phyloP scores from a whole-genome alignment of 2,888 invertebrate genomes.

The Cheilosia impressa region DNA sequence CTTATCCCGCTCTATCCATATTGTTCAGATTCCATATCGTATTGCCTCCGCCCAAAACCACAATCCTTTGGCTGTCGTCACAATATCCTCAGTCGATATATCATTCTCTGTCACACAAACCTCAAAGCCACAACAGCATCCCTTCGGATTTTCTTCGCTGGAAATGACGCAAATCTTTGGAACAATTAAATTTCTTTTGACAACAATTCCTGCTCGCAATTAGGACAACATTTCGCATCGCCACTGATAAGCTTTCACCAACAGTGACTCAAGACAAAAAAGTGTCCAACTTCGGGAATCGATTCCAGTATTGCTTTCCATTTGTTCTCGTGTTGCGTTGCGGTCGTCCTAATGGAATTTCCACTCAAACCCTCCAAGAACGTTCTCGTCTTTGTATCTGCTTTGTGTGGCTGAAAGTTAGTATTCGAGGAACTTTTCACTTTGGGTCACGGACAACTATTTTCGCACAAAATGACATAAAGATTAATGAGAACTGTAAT shows the following conservation, averaged over 20 bases:
- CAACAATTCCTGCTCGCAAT: slow-evolving; percentile 45
- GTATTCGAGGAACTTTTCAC: slow-evolving; percentile 36
- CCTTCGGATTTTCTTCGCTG: not conserved
- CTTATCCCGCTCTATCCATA: not conserved
- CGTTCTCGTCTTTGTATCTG: not conserved
- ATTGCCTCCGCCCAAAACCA: slow-evolving; percentile 11
- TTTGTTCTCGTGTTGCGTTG: slow-evolving; percentile 8
- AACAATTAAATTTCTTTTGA: slow-evolving; percentile 49
- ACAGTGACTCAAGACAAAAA: slow-evolving; percentile 5
- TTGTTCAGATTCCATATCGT: slow-evolving; percentile 18
- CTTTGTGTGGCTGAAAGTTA: slow-evolving; percentile 26
- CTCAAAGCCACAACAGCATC: slow-evolving; percentile 29
- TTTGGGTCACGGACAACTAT: slow-evolving; percentile 14
- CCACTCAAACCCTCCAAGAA: slow-evolving; percentile 27
- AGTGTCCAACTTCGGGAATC: slow-evolving; percentile 34
- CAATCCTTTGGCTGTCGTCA: slow-evolving; percentile 10
- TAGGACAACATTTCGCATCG: slow-evolving; percentile 34
- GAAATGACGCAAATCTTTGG: slow-evolving; percentile 43
- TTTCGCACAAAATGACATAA: slow-evolving; percentile 29
- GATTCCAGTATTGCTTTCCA: slow-evolving; percentile 6
- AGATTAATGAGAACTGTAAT: slow-evolving; percentile 44
- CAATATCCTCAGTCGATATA: slow-evolving; percentile 44
- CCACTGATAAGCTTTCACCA: slow-evolving; percentile 32
- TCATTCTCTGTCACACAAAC: slow-evolving; percentile 21
- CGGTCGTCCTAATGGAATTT: slow-evolving; percentile 47